A percentile compares a stretch with the other conserved stretches of the same genome.
Conservation (phyloP, 2,113 vertebrate species). For the Oriolus oriolus region DNA sequence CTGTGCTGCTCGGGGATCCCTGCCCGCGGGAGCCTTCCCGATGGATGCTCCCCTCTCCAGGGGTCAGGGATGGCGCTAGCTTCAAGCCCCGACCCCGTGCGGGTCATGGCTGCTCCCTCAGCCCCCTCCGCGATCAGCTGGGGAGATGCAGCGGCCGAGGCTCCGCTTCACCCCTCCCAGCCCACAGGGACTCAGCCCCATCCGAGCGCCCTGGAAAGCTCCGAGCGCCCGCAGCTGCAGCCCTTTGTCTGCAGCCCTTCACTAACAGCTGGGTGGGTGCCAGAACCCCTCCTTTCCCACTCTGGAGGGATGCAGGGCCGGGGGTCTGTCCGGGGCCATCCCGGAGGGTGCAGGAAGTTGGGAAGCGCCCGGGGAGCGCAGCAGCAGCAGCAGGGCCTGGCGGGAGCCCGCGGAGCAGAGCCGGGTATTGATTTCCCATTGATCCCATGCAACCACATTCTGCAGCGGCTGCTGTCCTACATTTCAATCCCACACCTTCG, state of each 20-base stretch:
- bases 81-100: not conserved
- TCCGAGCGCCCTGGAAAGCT: fast-evolving
- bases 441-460: constrained; percentile 60
- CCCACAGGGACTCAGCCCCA: fast-evolving
- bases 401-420: not conserved
- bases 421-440: constrained; percentile 43
- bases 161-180: not conserved
- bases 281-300: not conserved
- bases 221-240: fast-evolving
- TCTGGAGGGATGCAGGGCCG: fast-evolving
- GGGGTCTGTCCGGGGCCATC: fast-evolving
- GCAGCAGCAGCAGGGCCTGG: not conserved
- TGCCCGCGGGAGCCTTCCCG: not conserved
- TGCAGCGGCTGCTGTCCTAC: constrained; percentile 63
- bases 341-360: not conserved
- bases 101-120: not conserved
- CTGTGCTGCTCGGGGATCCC: not conserved
- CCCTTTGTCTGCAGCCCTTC: not conserved
- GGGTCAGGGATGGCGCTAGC: fast-evolving
- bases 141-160: not conserved
- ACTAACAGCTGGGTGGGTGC: fast-evolving
- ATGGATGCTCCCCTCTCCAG: fast-evolving
- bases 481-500: constrained; percentile 57
- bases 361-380: not conserved
- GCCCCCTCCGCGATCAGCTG: fast-evolving